A percentile compares a stretch with the other conserved stretches of the same genome.
Evolutionary conservation across 2,797 vertebrate genomes (phyloP).

Genomic region (Hyperoplus immaculatus): DNA sequence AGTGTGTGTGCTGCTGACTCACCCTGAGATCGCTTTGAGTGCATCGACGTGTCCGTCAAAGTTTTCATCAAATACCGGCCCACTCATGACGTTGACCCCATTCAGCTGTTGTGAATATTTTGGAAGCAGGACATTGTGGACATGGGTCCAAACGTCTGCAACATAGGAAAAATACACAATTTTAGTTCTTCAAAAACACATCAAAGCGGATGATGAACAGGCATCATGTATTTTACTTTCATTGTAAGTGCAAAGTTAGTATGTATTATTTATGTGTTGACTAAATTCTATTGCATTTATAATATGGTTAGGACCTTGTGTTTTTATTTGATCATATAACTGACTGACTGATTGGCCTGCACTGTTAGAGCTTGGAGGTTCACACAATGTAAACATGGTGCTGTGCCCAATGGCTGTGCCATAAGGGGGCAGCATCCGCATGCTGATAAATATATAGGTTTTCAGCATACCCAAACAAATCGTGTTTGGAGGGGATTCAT

Average conservation of each 20-base stretch:
- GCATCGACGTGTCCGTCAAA: conserved; percentile 91
- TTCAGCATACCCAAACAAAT: background rate
- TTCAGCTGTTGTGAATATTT: conserved; percentile 87
- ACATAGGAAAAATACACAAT: background rate
- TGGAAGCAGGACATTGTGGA: conserved; percentile 88
- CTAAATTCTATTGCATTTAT: background rate
- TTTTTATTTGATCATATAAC: background rate
- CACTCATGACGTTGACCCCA: conserved; percentile 92
- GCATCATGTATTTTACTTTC: background rate
- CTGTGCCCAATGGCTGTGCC: conserved; percentile 7
- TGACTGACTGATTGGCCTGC: background rate
- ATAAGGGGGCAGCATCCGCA: conserved; percentile 62
- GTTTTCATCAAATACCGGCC: conserved; percentile 93
- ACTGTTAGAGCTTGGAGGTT: too few relatives aligned
- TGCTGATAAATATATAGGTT: background rate
- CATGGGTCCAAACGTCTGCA: conserved; percentile 91
- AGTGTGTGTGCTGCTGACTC: conserved; percentile 60
- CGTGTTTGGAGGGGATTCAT: background rate
- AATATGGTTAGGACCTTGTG: background rate
- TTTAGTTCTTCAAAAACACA: background rate
- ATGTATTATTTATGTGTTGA: background rate
- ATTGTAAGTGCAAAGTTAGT: background rate
- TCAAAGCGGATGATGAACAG: background rate
- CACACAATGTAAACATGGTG: background rate
- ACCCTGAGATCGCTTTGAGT: conserved; percentile 77